Evolutionary conservation across 2,113 vertebrate genomes (phyloP), one percentile per base, ranked within the genome.

Genomic region (Aldabrachelys gigantea): DNA sequence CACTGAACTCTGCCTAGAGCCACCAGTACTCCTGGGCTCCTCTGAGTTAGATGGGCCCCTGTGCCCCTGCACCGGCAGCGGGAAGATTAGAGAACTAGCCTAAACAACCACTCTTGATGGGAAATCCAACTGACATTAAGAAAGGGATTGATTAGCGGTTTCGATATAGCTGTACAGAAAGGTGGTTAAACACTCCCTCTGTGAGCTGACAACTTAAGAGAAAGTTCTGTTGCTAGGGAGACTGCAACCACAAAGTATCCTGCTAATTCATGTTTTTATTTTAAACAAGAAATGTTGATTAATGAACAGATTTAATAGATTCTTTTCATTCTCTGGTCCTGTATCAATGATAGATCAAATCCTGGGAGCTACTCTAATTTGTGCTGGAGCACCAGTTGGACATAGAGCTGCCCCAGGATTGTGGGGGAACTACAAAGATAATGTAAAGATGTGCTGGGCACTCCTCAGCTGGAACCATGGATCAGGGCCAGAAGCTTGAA

Each of bases 311-410:
- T 13, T 38, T 56, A 62, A 56, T 0, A 84, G 75, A 83, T 41
- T 1, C 16, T 88, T 93, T 91, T 90, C 35, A 25, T 86, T 38
- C 11, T 91, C 62, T 27, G 82, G 92, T 76, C 54, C 8, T 41
- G 21, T 8, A 16, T 82, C 82, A 47, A 22, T 88, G 89, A 41
- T 31, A 65, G 91, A 75, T 5, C 4, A 91, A 81, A 80, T 47
- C 72, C 25, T 85, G 31, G 69, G 22, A 5, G 5, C 47, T 91
- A 4, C 54, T 93, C 5, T 19, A 10, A 22, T 49, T 91, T 21
- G 59, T 88, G 1, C 5, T 47, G n/a, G 85, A 82, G 11, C 2
- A 52, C 82, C 90, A 84, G 13, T 14, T 3, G 11, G 0, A 0
- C 0, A 0, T 24, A 85, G 78, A 52, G 14, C 35, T 11, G 19